Base-by-base conservation (phyloP, 23 tunicate genomes). In the Pegea sp. region DNA sequence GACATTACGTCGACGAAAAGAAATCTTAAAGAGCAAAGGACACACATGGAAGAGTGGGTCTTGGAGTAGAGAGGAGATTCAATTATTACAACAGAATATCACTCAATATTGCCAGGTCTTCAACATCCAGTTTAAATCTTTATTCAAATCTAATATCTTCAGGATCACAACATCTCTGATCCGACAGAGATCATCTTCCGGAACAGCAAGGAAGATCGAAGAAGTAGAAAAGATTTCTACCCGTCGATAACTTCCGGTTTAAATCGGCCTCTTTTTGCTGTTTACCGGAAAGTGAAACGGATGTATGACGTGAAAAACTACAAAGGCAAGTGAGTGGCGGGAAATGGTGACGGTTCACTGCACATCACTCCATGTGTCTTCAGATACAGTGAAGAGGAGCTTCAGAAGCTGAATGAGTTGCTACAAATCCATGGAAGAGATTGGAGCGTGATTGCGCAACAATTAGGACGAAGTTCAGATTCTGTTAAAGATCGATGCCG, bases 401-500 rank as follows among this genome's bases (percentile, higher is more conserved):
- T 84, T 2, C 44, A 56, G 29, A 68, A 73, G 57, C 43, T 84
- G 52, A 67, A 67, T 26, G 64, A 61, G 46, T 34, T 84, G 30
- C 44, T 57, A n/a, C 55, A 74, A 34, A 56, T 53, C 20, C 67
- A 73, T 48, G 95, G 95, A 18, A 31, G 54, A 3, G 68, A 84
- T 53, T 84, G 95, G 95, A 30, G 66, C 1, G 22, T 42, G 46
- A 84, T 84, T 30, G 95, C 77, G 28, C 56, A 67, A 8, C 58
- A 73, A 42, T 34, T 84, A 58, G 95, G 86, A 1, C 54, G 95
- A 18, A 84, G 95, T 64, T 74, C 95, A 1, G 95, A 84, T 44
- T 84, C 95, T 4, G 95, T 84, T 2, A 84, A 84, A 42, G 95
- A 84, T 28, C 65, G 95, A 29, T 77, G 74, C 53, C 67, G 95